Conservation (phyloP, 2,888 invertebrate genomes). For the Ametastegia equiseti region DNA sequence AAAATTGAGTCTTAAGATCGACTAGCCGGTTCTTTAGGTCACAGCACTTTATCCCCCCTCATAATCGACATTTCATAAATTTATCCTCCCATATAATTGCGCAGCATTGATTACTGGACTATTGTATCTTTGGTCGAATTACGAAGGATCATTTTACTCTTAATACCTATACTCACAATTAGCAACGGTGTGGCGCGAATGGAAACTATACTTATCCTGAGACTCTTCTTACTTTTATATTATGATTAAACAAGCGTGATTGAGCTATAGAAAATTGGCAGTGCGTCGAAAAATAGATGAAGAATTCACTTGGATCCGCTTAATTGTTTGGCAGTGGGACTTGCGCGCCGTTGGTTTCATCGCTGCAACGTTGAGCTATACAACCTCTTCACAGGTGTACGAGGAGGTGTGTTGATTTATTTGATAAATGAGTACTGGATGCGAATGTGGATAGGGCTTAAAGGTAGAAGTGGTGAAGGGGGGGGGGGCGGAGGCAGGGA, state of each 20-base stretch:
- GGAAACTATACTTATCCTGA: not conserved
- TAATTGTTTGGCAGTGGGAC: not conserved
- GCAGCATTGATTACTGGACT: not conserved
- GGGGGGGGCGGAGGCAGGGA: conserved; percentile 50
- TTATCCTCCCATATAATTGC: not conserved
- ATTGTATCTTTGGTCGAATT: not conserved
- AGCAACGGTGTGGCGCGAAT: not conserved
- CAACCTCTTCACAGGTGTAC: conserved; percentile 70
- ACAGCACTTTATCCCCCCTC: not conserved
- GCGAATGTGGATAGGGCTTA: conserved; percentile 71
- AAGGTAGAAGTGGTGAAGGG: conserved; percentile 61
- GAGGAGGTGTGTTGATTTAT: conserved; percentile 74
- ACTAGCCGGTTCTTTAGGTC: not conserved
- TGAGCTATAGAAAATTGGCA: not conserved
- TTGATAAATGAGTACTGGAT: conserved; percentile 73
- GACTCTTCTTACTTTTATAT: not conserved
- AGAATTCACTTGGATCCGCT: not conserved
- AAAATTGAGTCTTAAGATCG: not conserved
- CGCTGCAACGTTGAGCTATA: conserved; percentile 11
- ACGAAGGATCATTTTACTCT: not conserved
- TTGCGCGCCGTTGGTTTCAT: not conserved
- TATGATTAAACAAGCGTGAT: not conserved
- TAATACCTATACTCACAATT: not conserved
- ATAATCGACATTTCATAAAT: not conserved
- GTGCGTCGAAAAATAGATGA: not conserved